Evolutionary conservation across 2,113 vertebrate species (phyloP), one percentile per base, ranked within the genome.

Genomic region (Geococcyx californianus): DNA sequence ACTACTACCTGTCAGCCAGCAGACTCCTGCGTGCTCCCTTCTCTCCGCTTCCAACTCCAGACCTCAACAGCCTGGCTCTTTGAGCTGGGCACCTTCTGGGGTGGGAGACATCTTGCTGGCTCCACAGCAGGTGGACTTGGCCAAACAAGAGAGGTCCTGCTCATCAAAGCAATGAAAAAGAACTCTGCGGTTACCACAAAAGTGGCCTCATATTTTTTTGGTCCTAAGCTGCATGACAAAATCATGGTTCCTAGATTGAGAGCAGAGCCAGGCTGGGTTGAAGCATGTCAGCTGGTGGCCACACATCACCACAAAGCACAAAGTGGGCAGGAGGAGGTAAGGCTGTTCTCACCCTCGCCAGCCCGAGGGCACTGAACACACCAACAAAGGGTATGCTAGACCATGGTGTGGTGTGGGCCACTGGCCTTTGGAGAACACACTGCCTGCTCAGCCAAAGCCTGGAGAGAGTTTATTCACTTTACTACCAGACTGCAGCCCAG

Each of bases 331-430:
- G 13, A 31, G 42, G 33, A 54, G 15, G 36, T 7, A n/a, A 36
- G 42, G 49, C 68, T 58, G 20, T 19, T 63, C 23, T 52, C 29
- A 21, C 31, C 40, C 40, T 42, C 3, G 1, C 54, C 18, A 44
- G 15, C 55, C 47, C 5, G 1, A 56, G 66, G 40, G 51, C 59
- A 51, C 24, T 1, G 38, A 13, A 6, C 28, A 11, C 33, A 16
- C 25, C 3, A 11, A 11, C 2, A 5, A 60, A 36, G 49, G 49
- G 26, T 34, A 52, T 6, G 0, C 11, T 20, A 14, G 17, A 12
- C 49, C 24, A 8, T 4, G n/a, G 45, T 1, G 0, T 20, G 21
- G 16, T 7, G 21, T 8, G 7, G 28, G 42, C 0, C 0, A 11
- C 62, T 6, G 4, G 64, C 33, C 42, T 34, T 18, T 6, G 75